phyloP scores from a whole-genome alignment of 2,888 invertebrate genomes.

The Apocheima hispidaria region DNA sequence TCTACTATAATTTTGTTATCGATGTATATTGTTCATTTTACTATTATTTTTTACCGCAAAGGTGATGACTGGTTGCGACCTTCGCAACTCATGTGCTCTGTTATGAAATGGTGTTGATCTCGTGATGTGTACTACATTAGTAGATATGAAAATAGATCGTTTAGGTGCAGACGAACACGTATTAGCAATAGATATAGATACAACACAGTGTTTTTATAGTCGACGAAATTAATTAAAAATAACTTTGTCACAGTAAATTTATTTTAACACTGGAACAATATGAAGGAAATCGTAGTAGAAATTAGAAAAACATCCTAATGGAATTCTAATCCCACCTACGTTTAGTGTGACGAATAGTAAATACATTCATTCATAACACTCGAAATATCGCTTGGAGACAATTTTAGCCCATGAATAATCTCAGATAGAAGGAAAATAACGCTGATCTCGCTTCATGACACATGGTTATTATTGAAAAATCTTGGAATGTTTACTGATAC shows the following conservation, averaged over 20 bases:
- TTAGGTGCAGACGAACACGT: conserved; percentile 32
- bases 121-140: conserved; percentile 40
- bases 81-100: conserved; percentile 38
- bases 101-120: conserved; percentile 40
- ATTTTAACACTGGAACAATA: conserved; percentile 4
- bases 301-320: conserved; percentile 7
- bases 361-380: conserved; percentile 39
- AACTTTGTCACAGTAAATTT: conserved; percentile 10
- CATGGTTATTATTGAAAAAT: conserved; percentile 38
- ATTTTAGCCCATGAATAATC: conserved; percentile 39
- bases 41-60: conserved; percentile 5
- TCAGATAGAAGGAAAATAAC: conserved; percentile 34
- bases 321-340: conserved; percentile 27
- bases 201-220: conserved; percentile 17
- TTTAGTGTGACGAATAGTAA: conserved; percentile 37
- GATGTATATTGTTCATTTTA: neutral
- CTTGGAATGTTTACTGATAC: conserved; percentile 40
- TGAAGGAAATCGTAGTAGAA: conserved; percentile 9
- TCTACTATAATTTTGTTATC: neutral
- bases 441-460: conserved; percentile 38
- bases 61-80: conserved; percentile 34
- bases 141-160: conserved; percentile 43
- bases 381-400: conserved; percentile 24
- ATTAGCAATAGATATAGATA: neutral
- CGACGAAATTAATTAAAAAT: conserved; percentile 9